A percentile compares a stretch with the other conserved stretches of the same genome.
phyloP scores from a whole-genome alignment of 2,113 vertebrate species.

The Orientallactaga bullata region DNA sequence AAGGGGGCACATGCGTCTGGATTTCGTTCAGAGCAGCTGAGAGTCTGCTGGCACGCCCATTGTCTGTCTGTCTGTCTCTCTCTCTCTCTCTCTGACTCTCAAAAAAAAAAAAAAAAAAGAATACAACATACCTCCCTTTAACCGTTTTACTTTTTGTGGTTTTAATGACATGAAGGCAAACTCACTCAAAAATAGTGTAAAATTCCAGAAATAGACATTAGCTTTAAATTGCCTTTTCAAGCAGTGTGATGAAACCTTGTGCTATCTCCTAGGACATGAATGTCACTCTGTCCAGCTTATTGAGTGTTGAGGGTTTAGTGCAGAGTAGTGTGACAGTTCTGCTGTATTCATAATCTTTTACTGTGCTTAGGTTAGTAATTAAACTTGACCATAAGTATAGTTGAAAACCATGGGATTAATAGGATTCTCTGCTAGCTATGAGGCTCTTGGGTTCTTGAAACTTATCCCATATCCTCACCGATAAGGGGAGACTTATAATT shows the following conservation, averaged over 20 bases:
- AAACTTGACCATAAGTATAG: not conserved
- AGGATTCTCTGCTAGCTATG: too few relatives aligned
- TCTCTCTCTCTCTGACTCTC: too few relatives aligned
- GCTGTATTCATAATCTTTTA: not conserved
- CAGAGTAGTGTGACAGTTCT: not conserved
- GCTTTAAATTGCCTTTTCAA: conserved; percentile 1
- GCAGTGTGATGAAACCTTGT: not conserved
- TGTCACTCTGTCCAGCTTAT: not conserved
- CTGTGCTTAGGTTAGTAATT: not conserved
- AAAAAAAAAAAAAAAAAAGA: too few relatives aligned
- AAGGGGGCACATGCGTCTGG: too few relatives aligned
- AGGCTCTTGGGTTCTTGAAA: not conserved
- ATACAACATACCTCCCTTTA: not conserved
- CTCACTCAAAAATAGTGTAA: not conserved
- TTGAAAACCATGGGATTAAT: not conserved
- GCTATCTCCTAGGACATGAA: not conserved
- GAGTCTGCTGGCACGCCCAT: too few relatives aligned
- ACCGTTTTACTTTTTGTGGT: not conserved
- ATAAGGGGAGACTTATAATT: not conserved
- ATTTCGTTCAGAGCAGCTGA: too few relatives aligned
- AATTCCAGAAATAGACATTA: not conserved
- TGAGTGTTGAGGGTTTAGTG: not conserved
- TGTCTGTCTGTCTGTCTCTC: too few relatives aligned
- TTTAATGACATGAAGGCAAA: not conserved
- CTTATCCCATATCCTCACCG: not conserved